Evolutionary conservation across 2,113 vertebrate genomes (phyloP).

Genomic region (Oryzias woworae): DNA sequence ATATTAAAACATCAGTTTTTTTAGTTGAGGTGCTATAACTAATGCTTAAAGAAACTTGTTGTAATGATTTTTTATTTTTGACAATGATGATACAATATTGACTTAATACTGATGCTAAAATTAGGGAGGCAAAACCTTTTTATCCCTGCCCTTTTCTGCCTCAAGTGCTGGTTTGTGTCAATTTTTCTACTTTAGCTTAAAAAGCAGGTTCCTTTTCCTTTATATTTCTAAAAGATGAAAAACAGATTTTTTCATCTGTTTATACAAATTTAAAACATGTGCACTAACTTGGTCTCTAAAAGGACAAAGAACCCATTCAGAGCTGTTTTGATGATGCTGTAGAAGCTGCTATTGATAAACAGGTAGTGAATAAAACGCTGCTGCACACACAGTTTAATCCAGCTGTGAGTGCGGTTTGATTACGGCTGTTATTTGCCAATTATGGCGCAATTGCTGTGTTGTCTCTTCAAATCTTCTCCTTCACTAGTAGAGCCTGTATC

Average conservation of each 20-base stretch:
- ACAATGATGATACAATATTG: too few relatives aligned
- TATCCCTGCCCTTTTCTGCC: too few relatives aligned
- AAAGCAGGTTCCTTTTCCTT: too few relatives aligned
- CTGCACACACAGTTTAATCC: slow-evolving; percentile 6
- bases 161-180: too few relatives aligned
- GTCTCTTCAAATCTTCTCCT: slow-evolving; percentile 12
- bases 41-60: too few relatives aligned
- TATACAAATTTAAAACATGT: neutral
- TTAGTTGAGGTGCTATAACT: too few relatives aligned
- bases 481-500: neutral
- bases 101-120: too few relatives aligned
- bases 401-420: slow-evolving; percentile 30
- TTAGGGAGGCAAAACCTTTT: too few relatives aligned
- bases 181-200: too few relatives aligned
- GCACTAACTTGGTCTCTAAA: slow-evolving; percentile 14
- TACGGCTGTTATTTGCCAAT: slow-evolving; percentile 52
- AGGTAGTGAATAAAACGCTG: slow-evolving; percentile 21
- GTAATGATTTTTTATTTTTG: too few relatives aligned
- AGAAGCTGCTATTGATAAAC: slow-evolving; percentile 57
- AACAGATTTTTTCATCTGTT: neutral
- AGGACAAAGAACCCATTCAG: slow-evolving; percentile 55
- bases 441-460: slow-evolving; percentile 46
- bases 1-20: too few relatives aligned
- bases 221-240: neutral
- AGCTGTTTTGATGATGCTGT: slow-evolving; percentile 56